These are phyloP conservation scores for Liolophura sinensis DNA, from an alignment of 1,140 invertebrate species.

Conservation along the genomic window DNA sequence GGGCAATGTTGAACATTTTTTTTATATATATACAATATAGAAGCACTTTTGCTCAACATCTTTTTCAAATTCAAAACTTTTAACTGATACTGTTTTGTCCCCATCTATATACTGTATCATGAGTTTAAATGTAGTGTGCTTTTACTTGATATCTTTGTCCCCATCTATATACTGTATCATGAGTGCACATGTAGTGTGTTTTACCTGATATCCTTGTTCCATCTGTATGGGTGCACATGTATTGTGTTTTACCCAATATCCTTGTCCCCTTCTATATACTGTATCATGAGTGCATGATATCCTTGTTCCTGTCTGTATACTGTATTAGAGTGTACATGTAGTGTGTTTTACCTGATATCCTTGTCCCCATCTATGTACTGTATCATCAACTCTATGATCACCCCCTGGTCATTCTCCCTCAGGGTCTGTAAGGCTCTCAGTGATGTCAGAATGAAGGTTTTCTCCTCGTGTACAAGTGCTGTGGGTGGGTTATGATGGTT, in stretches of 20 bases:
- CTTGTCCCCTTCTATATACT: too few relatives aligned
- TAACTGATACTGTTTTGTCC: too few relatives aligned
- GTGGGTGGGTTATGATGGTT: conserved; percentile 44
- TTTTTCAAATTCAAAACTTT: too few relatives aligned
- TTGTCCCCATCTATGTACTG: conserved; percentile 54
- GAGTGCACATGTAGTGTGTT: conserved; percentile 10
- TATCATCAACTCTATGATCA: conserved; percentile 46
- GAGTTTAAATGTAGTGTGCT: conserved; percentile 9
- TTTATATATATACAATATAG: too few relatives aligned
- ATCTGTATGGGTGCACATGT: conserved; percentile 37
- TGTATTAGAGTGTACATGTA: background rate
- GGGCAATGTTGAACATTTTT: too few relatives aligned
- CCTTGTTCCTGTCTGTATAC: too few relatives aligned
- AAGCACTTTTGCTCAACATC: too few relatives aligned
- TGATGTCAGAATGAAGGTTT: conserved; percentile 41
- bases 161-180: conserved; percentile 53
- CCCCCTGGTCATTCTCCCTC: conserved; percentile 39
- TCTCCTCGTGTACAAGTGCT: conserved; percentile 37
- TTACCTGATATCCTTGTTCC: conserved; percentile 54
- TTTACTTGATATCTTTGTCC: conserved; percentile 50
- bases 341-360: conserved; percentile 44
- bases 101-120: conserved; percentile 53
- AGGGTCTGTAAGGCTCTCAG: conserved; percentile 42
- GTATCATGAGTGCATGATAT: too few relatives aligned
- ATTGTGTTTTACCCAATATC: background rate